Base-by-base conservation (phyloP, 2,888 invertebrate genomes). In the Coleophora flavipennella region DNA sequence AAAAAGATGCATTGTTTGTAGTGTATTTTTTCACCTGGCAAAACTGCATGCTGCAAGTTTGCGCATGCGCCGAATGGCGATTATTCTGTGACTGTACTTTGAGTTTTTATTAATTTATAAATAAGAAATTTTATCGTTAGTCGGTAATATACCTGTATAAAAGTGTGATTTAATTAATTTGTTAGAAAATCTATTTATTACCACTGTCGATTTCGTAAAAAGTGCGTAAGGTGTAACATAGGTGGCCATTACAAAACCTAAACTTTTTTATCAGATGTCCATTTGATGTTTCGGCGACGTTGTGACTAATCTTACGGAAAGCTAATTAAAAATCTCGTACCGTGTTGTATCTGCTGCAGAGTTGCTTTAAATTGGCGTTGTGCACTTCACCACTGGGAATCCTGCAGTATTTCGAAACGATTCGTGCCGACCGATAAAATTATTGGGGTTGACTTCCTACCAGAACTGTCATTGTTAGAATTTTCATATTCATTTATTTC, bases 31-130 rank as follows among this genome's bases (percentile, higher is more conserved):
- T 36, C n/a, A 31, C 11, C n/a, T 71, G 59, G 61, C 65, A 80
- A 75, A 77, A 78, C 69, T 47, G 42, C 49, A 47, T 62, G 66
- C 62, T 69, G 68, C 79, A 79, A 83, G 81, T 84, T 84, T 79
- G 84, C 83, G 83, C 83, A 84, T 84, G 83, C 83, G 83, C 83
- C 81, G 83, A 83, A 84, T 84, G 83, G 83, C 81, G 83, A 84
- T 67, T 63, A 59, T 77, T 77, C 70, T 78, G 81, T 83, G 81
- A 83, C 66, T 79, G 75, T 73, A 79, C 81, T 81, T 80, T 78
- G 79, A 81, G 79, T 74, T 74, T 74, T 74, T 68, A 69, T 64
- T 79, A 81, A 78, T 83, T 83, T 79, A 53, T 77, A 79, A 73
- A 65, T 76, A 78, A 70, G 76, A 79, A 79, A 81, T 80, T 83